These are phyloP conservation scores for Melangyna quadrimaculata DNA, from an alignment of 2,888 invertebrate species.

Conservation along the genomic window DNA sequence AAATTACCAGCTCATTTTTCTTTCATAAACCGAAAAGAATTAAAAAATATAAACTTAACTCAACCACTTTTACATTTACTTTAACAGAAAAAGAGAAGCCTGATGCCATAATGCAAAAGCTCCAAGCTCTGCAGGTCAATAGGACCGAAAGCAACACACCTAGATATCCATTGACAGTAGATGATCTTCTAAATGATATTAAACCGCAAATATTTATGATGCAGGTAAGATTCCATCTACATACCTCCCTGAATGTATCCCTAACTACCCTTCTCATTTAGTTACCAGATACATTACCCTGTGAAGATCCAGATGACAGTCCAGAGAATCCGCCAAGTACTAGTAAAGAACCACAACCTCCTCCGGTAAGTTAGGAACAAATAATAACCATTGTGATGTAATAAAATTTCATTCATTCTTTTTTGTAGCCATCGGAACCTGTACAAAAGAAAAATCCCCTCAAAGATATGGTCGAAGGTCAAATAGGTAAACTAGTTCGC, in stretches of 20 bases:
- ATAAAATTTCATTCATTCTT: background rate
- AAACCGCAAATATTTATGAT: slow-evolving; percentile 78
- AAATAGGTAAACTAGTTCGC: slow-evolving; percentile 83
- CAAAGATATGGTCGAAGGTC: slow-evolving; percentile 82
- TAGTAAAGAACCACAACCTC: slow-evolving; percentile 49
- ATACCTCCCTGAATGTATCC: no score
- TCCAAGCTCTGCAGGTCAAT: slow-evolving; percentile 75
- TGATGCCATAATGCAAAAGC: slow-evolving; percentile 73
- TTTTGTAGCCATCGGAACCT: slow-evolving; percentile 75
- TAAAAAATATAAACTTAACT: background rate
- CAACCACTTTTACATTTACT: background rate
- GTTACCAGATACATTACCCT: slow-evolving; percentile 78
- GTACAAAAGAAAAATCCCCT: slow-evolving; percentile 79
- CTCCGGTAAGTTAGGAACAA: slow-evolving; percentile 43
- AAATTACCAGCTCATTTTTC: background rate
- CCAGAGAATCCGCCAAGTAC: slow-evolving; percentile 52
- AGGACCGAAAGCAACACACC: slow-evolving; percentile 67
- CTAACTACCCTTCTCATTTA: slow-evolving; percentile 48
- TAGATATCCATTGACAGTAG: slow-evolving; percentile 77
- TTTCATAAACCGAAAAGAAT: background rate
- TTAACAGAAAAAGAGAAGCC: slow-evolving; percentile 55
- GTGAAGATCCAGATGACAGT: slow-evolving; percentile 74
- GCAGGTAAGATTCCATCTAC: slow-evolving; percentile 74
- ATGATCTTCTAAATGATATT: slow-evolving; percentile 75
- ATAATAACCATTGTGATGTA: background rate